Conservation (phyloP, 2,797 vertebrate genomes). For the Leptatherina wallacei region DNA sequence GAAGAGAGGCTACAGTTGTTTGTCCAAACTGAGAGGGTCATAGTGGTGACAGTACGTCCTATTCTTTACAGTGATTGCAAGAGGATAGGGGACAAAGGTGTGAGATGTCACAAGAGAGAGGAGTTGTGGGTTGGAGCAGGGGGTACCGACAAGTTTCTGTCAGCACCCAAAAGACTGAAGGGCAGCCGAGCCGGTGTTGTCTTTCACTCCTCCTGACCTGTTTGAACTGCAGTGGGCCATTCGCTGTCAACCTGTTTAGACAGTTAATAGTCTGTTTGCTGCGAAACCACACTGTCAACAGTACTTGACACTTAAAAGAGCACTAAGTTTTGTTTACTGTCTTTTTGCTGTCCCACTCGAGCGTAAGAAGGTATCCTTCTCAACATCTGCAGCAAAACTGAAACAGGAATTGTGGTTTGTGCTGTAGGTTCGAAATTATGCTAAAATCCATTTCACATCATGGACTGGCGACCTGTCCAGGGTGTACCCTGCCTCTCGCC, state of each 20-base stretch:
- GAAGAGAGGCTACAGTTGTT: constrained; percentile 36
- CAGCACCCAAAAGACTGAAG: constrained; percentile 42
- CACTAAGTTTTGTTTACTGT: constrained; percentile 66
- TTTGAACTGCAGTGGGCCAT: constrained; percentile 57
- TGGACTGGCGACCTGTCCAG: no score
- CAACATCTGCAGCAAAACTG: constrained; percentile 66
- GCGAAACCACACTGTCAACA: constrained; percentile 56
- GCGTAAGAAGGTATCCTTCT: constrained; percentile 41
- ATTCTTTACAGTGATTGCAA: constrained; percentile 33
- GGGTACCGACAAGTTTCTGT: constrained; percentile 44
- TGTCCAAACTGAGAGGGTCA: constrained; percentile 50
- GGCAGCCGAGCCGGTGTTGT: constrained; percentile 51
- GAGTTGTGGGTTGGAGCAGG: constrained; percentile 5
- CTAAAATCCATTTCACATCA: background rate
- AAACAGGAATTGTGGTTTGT: constrained; percentile 61
- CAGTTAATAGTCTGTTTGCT: constrained; percentile 59
- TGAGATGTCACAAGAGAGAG: constrained; percentile 48
- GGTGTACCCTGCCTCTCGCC: no score
- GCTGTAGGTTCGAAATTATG: background rate
- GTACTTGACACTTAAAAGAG: constrained; percentile 45
- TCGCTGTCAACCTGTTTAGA: constrained; percentile 63
- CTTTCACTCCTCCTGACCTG: constrained; percentile 63
- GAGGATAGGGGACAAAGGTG: constrained; percentile 48
- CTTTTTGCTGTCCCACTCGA: constrained; percentile 59
- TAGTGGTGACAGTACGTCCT: constrained; percentile 46